Base-by-base conservation (phyloP, 2,888 invertebrate species). In the Busseola fusca region DNA sequence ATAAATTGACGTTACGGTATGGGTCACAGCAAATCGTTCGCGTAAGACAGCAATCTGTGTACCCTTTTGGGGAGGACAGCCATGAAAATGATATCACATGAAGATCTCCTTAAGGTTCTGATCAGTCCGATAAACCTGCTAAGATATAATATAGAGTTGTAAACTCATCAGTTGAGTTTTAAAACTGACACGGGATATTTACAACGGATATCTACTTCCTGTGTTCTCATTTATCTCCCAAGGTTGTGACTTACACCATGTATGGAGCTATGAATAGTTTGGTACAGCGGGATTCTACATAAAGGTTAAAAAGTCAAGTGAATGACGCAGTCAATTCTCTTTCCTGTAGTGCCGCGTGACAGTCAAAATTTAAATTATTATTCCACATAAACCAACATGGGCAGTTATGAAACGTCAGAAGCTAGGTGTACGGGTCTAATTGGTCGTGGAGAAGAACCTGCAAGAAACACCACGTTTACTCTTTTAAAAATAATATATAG, bases 181-280 rank as follows among this genome's bases (percentile, higher is more conserved):
- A 64, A 34, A 62, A 59, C 54, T 54, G 40, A 59, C 37, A 18
- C 64, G 67, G 37, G 56, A 62, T 74, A 68, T 64, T 68, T 68
- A 80, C 74, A 74, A 37, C 76, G 80, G 80, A 77, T 68, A 74
- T 79, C 48, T 54, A 64, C 60, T 64, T 77, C 80, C 76, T 80
- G 80, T n/a, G 68, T 18, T 60, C 56, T 57, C 50, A 37, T 74
- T 67, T 62, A 74, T 79, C 67, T 76, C 14, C 48, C 76, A 80
- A 77, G 80, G 76, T 62, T 57, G 48, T 21, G 60, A 62, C 64
- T 74, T 64, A 68, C 45, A 60, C 74, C 45, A n/a, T 37, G n/a
- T 64, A 42, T 34, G 48, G 25, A 60, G n/a, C 48, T 76, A 50
- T 69, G 60, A 69, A 59, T 57, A 52, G 52, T 79, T 63, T 64